These are phyloP conservation scores for Cabera pusaria DNA, from an alignment of 2,888 invertebrate genomes.

Conservation along the genomic window DNA sequence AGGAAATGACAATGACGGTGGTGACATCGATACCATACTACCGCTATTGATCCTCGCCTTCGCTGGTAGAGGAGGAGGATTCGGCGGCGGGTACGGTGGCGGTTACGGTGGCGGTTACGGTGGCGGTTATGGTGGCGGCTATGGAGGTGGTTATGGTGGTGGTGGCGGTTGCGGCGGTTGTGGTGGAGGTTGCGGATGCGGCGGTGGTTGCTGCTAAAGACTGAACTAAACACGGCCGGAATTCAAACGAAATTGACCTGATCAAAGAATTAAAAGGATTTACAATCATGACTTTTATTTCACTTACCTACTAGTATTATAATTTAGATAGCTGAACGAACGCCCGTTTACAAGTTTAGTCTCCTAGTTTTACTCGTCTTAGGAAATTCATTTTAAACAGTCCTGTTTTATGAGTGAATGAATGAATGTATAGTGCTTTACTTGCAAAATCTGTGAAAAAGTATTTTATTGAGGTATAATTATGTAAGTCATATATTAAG, in stretches of 20 bases:
- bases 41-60: slow-evolving; percentile 26
- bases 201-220: slow-evolving; percentile 27
- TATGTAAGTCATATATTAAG: no score
- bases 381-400: no score
- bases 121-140: slow-evolving; percentile 28
- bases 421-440: no score
- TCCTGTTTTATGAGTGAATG: no score
- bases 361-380: no score
- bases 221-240: not conserved
- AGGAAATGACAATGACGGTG: slow-evolving; percentile 10
- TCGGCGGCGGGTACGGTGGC: slow-evolving; percentile 24
- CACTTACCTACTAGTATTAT: no score
- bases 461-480: no score
- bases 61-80: slow-evolving; percentile 26
- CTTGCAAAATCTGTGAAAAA: no score
- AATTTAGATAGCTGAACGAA: no score
- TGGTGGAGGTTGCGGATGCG: slow-evolving; percentile 32
- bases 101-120: slow-evolving; percentile 32
- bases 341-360: no score
- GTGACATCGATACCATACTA: slow-evolving; percentile 21
- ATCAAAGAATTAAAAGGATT: no score
- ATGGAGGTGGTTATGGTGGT: slow-evolving; percentile 30
- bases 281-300: no score
- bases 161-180: slow-evolving; percentile 29
- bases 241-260: not conserved